A percentile compares a stretch with the other conserved stretches of the same genome.
phyloP scores from a whole-genome alignment of 1,140 invertebrate species.

The Piezodorus guildinii region DNA sequence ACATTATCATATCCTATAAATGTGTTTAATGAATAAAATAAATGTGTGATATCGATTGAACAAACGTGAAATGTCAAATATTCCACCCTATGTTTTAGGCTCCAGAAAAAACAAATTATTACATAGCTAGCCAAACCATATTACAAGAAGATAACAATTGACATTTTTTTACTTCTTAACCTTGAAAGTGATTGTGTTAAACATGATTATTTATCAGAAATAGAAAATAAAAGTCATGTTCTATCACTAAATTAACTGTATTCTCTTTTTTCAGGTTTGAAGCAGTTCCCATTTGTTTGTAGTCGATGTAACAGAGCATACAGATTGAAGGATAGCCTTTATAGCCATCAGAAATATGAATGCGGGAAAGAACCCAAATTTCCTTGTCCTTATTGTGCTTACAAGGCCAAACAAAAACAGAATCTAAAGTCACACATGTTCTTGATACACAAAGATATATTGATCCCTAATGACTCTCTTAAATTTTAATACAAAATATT shows the following conservation, averaged over 20 bases:
- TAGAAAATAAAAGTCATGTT: too few species aligned
- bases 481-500: background rate
- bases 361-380: constrained; percentile 29
- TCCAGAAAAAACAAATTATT: too few species aligned
- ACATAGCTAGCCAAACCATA: too few species aligned
- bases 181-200: too few species aligned
- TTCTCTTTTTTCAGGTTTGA: constrained; percentile 32
- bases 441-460: background rate
- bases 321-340: constrained; percentile 21
- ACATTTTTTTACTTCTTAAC: too few species aligned
- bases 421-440: background rate
- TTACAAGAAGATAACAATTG: too few species aligned
- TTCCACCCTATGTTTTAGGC: too few species aligned
- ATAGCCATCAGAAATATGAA: constrained; percentile 33
- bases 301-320: background rate
- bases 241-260: constrained; percentile 44
- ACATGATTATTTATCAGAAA: too few species aligned
- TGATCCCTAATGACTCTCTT: background rate
- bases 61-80: too few species aligned
- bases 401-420: constrained; percentile 13
- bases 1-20: too few species aligned
- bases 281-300: constrained; percentile 5
- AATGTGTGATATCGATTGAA: too few species aligned
- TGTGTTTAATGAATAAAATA: too few species aligned
- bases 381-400: constrained; percentile 12